Evolutionary conservation across 2,797 vertebrate genomes (phyloP), one percentile per base, ranked within the genome.

Genomic region (Odontamblyopus rebecca): DNA sequence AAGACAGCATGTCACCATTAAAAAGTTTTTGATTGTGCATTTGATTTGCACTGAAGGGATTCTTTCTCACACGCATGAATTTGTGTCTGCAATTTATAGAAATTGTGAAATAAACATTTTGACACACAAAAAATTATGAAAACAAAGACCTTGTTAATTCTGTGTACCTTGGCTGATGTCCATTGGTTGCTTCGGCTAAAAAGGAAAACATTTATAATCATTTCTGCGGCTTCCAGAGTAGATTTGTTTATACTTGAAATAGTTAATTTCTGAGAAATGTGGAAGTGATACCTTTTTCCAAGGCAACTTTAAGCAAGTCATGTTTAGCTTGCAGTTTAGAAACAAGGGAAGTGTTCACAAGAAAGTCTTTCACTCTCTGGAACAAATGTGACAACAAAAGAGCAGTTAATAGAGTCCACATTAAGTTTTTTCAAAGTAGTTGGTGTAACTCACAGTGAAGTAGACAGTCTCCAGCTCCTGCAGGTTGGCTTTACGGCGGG

Each of bases 271-370:
- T 62, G 30, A 76, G 23, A 81, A 89, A 82, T 72, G 65, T 74
- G 87, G 80, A 87, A 85, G 67, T 63, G 38, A 65, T 84, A 93
- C 96, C 95, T 94, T 93, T 95, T 61, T 94, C 93, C 32, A 96
- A 91, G 30, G 95, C 96, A 51, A 93, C 92, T 88, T 95, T 93
- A 2, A 97, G 93, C 67, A 93, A 89, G 77, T 96, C 94, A 0
- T 95, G 94, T 80, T 96, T 97, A 57, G 95, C 94, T 79, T 96
- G 93, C 32, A 96, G 91, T 86, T 97, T 97, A 63, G 92, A 93
- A 4, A 93, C 92, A 79, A 96, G 72, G 4, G 93, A 95, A 69
- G 93, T 92, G 27, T 88, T 91, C 7, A 88, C 76, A 16, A 97
- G 93, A 79, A 94, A 93, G 8, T 96, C 95, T 72, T 95, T 95